Percentiles rank a stretch among this genome's conserved stretches.
phyloP scores from a whole-genome alignment of 2,113 vertebrate genomes.

The Crotalus viridis region DNA sequence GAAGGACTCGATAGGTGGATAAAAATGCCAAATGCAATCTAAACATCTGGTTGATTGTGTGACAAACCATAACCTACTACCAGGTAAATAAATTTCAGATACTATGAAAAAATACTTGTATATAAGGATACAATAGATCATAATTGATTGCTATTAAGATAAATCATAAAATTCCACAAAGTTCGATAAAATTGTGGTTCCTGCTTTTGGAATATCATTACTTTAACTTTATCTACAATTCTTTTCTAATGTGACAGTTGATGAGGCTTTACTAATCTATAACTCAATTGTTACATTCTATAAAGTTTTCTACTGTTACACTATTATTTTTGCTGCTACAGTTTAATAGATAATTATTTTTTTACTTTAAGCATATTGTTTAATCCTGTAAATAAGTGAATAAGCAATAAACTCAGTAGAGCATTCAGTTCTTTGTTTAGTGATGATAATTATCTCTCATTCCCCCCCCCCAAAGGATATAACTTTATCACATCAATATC shows the following conservation, averaged over 20 bases:
- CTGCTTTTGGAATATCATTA: neutral
- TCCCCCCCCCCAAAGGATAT: neutral
- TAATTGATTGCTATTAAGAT: neutral
- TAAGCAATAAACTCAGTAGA: neutral
- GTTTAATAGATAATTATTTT: neutral
- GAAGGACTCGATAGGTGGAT: neutral
- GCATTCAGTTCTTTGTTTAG: neutral
- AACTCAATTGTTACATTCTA: neutral
- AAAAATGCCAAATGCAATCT: neutral
- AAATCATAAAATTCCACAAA: neutral
- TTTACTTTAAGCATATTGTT: neutral
- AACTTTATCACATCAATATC: neutral
- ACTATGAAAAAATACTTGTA: neutral
- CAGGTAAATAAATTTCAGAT: neutral
- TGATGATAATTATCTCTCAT: neutral
- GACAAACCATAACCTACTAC: neutral
- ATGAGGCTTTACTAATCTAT: neutral
- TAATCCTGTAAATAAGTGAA: neutral
- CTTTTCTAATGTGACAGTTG: neutral
- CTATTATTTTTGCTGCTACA: neutral
- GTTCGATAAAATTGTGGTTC: neutral
- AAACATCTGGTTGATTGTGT: neutral
- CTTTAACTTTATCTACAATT: neutral
- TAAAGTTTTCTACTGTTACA: neutral
- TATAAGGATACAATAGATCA: neutral